These are phyloP conservation scores for Chloroclystis v-ata DNA, from an alignment of 2,888 invertebrate genomes.

Conservation along the genomic window DNA sequence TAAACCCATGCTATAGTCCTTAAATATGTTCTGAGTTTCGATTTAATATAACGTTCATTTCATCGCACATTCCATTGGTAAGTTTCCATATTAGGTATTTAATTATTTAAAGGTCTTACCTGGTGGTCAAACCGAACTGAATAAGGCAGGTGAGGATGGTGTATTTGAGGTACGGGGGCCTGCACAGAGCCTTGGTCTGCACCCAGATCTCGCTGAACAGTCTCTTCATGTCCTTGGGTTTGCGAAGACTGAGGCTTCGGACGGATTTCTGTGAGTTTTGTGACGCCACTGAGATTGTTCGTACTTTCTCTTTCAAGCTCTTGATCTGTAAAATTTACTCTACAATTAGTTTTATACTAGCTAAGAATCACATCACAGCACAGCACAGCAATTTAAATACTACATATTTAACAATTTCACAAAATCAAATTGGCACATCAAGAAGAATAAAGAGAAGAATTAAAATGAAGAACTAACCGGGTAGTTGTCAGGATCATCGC, in stretches of 20 bases:
- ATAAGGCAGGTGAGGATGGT: conserved; percentile 87
- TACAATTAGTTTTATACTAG: no score
- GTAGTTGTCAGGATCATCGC: conserved; percentile 82
- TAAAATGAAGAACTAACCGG: conserved; percentile 80
- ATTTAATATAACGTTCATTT: no score
- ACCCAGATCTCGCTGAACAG: conserved; percentile 84
- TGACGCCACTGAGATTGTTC: conserved; percentile 80
- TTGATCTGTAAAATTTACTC: conserved; percentile 77
- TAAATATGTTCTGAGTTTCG: no score
- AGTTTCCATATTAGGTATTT: no score
- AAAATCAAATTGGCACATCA: no score
- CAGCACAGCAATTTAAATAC: no score
- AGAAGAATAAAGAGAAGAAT: no score
- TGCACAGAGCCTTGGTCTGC: conserved; percentile 85
- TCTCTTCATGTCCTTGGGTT: conserved; percentile 84
- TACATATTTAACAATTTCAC: no score
- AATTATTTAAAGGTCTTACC: no score
- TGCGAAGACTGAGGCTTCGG: conserved; percentile 82
- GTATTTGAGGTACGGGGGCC: conserved; percentile 85
- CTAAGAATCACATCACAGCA: no score
- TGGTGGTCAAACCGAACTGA: conserved; percentile 89
- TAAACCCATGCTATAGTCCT: no score
- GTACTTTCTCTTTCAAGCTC: conserved; percentile 82
- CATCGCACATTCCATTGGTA: no score
- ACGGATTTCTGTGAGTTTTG: conserved; percentile 82